A percentile compares a stretch with the other conserved stretches of the same genome.
These are phyloP conservation scores for Mantis religiosa DNA, from an alignment of 2,888 invertebrate genomes.

Conservation along the genomic window DNA sequence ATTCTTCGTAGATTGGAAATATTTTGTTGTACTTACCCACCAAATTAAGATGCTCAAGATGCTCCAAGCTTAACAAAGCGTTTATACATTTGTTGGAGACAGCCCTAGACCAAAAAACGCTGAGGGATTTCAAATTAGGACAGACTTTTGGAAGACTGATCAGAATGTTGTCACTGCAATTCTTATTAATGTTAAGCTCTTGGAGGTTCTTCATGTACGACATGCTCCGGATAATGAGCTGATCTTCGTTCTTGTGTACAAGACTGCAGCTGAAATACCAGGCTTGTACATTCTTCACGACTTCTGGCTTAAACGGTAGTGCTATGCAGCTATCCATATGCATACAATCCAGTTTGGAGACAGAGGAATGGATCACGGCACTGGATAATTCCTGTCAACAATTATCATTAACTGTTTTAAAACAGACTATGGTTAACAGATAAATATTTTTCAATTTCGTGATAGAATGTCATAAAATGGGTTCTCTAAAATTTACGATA, in stretches of 20 bases:
- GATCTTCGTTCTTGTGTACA: neutral
- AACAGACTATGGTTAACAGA: too few relatives aligned
- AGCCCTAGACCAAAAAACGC: neutral
- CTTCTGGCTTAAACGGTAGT: neutral
- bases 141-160: neutral
- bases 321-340: neutral
- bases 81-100: neutral
- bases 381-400: neutral
- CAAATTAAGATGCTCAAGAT: neutral
- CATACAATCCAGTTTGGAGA: neutral
- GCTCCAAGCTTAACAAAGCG: neutral
- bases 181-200: neutral
- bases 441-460: too few relatives aligned
- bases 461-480: too few relatives aligned
- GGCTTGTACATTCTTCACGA: neutral
- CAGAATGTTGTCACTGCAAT: neutral
- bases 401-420: neutral
- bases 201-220: neutral
- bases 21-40: neutral
- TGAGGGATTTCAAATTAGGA: neutral
- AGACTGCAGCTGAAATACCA: neutral
- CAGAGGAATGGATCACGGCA: neutral
- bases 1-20: rapidly evolving
- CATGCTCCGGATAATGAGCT: neutral
- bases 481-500: too few relatives aligned